These are phyloP conservation scores for Akabosia matsudoensis DNA, from an alignment of 1,140 invertebrate species.

Conservation along the genomic window DNA sequence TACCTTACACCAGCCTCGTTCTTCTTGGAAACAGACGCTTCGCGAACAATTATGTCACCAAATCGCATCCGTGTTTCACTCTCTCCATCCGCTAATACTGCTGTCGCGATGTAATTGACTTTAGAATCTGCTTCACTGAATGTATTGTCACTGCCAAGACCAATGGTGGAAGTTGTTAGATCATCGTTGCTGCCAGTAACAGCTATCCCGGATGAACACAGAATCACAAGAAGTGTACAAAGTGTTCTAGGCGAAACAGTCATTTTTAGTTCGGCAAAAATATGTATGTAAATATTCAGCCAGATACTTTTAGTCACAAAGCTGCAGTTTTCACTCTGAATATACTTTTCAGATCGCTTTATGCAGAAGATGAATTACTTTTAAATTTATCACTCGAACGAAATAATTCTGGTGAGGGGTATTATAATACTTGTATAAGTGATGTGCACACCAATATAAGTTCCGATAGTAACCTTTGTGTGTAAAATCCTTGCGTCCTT, in stretches of 20 bases:
- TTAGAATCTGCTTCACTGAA: not conserved
- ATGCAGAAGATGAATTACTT: too few relatives aligned
- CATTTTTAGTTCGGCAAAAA: too few relatives aligned
- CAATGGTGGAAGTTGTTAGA: not conserved
- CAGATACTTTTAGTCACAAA: too few relatives aligned
- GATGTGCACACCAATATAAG: too few relatives aligned
- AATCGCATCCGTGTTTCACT: conserved; percentile 60
- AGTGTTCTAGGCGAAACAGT: not conserved
- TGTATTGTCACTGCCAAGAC: not conserved
- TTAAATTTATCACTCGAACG: too few relatives aligned
- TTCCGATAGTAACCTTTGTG: too few relatives aligned
- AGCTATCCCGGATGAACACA: not conserved
- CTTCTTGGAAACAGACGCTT: conserved; percentile 56
- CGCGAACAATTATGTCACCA: conserved; percentile 62
- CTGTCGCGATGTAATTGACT: conserved; percentile 60
- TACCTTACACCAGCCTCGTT: conserved; percentile 9
- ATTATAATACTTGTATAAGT: too few relatives aligned
- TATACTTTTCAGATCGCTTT: too few relatives aligned
- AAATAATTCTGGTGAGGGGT: too few relatives aligned
- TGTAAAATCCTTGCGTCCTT: too few relatives aligned
- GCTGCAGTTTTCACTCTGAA: too few relatives aligned
- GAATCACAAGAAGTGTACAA: not conserved
- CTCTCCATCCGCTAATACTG: conserved; percentile 61
- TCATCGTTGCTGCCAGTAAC: not conserved
- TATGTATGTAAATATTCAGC: too few relatives aligned